A percentile compares a stretch with the other conserved stretches of the same genome.
Evolutionary conservation across 1,140 invertebrate genomes (phyloP).

Genomic region (Neodiprion lecontei): DNA sequence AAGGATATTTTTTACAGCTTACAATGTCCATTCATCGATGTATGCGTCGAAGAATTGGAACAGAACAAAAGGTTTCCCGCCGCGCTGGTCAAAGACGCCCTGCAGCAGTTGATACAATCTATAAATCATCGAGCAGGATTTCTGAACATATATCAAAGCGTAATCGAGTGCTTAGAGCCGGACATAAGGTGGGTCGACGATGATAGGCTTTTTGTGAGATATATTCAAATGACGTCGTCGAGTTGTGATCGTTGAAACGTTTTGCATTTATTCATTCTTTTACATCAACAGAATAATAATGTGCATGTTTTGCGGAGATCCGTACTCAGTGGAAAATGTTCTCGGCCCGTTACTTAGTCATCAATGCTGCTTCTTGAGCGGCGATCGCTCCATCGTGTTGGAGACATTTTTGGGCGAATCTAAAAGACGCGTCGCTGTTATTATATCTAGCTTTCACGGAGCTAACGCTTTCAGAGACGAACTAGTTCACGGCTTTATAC

Average conservation of each 20-base stretch:
- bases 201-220: background rate
- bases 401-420: slow-evolving; percentile 91
- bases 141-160: slow-evolving; percentile 75
- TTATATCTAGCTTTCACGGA: slow-evolving; percentile 94
- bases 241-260: no score
- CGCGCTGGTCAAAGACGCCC: slow-evolving; percentile 73
- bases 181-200: slow-evolving; percentile 77
- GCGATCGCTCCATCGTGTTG: slow-evolving; percentile 86
- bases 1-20: slow-evolving; percentile 63
- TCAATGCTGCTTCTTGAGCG: slow-evolving; percentile 85
- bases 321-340: slow-evolving; percentile 89
- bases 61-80: slow-evolving; percentile 66
- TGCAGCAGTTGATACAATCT: slow-evolving; percentile 77
- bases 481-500: slow-evolving; percentile 93
- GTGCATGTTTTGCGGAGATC: slow-evolving; percentile 97
- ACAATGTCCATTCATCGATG: slow-evolving; percentile 88
- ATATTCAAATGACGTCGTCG: background rate
- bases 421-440: slow-evolving; percentile 90
- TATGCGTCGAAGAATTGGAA: slow-evolving; percentile 72
- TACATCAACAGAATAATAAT: slow-evolving; percentile 81
- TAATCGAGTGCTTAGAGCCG: slow-evolving; percentile 82
- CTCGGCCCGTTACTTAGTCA: slow-evolving; percentile 87
- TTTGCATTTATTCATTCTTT: background rate
- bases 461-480: slow-evolving; percentile 92
- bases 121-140: slow-evolving; percentile 77